These are phyloP conservation scores for Etheostoma perlongum DNA, from an alignment of 2,797 vertebrate species.

Conservation along the genomic window DNA sequence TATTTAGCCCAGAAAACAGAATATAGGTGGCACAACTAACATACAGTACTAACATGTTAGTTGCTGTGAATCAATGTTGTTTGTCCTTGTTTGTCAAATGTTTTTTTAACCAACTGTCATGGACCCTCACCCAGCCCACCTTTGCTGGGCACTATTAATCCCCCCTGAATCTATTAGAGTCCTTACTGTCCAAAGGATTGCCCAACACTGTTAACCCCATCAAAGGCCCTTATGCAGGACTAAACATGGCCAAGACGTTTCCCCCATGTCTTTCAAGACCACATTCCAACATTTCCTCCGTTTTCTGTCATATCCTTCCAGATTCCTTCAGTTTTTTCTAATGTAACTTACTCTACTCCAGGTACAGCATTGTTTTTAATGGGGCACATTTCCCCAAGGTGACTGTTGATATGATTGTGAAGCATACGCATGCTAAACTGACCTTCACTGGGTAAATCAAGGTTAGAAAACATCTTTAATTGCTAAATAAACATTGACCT, in stretches of 20 bases:
- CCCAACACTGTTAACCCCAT: conserved; percentile 21
- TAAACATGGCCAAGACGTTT: conserved; percentile 11
- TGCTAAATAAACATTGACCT: conserved; percentile 67
- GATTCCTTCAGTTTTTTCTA: conserved; percentile 23
- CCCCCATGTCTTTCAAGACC: conserved; percentile 2
- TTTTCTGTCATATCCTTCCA: conserved; percentile 20
- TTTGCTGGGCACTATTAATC: conserved; percentile 24
- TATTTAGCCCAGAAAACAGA: neutral
- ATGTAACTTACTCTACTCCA: conserved; percentile 22
- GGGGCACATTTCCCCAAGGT: conserved; percentile 33
- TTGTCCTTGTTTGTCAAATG: conserved; percentile 15
- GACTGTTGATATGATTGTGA: conserved; percentile 30
- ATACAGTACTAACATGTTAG: neutral
- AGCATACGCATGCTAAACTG: conserved; percentile 29
- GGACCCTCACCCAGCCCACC: neutral
- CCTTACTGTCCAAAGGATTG: conserved; percentile 8
- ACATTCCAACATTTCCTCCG: conserved; percentile 10
- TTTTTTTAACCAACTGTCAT: conserved; percentile 16
- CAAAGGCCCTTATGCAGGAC: conserved; percentile 19
- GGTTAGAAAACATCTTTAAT: conserved; percentile 71
- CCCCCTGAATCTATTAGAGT: conserved; percentile 3
- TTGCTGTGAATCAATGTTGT: neutral
- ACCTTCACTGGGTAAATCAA: conserved; percentile 58
- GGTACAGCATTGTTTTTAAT: conserved; percentile 25
- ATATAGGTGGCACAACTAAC: neutral